phyloP scores from a whole-genome alignment of 2,113 vertebrate genomes.

The Hylia prasina region DNA sequence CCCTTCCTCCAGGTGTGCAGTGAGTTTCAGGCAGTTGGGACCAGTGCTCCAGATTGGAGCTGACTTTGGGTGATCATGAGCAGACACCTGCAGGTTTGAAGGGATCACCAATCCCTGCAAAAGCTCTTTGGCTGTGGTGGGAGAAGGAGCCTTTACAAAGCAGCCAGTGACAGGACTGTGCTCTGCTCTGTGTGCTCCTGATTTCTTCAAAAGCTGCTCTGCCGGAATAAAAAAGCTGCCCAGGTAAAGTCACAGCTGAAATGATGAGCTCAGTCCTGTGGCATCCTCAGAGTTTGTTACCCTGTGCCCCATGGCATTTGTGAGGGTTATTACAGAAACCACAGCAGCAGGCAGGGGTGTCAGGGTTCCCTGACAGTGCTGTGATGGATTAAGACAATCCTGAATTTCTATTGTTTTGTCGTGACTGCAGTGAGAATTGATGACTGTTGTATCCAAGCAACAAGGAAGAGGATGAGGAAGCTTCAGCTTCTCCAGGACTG shows the following conservation, averaged over 20 bases:
- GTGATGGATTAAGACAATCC: constrained; percentile 64
- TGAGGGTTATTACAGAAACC: background rate
- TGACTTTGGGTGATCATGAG: background rate
- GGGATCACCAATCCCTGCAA: background rate
- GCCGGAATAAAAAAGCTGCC: background rate
- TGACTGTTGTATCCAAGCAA: constrained; percentile 37
- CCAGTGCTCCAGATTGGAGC: background rate
- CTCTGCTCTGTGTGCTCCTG: fast-evolving
- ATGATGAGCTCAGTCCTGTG: background rate
- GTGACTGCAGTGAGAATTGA: constrained; percentile 35
- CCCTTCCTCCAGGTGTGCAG: background rate
- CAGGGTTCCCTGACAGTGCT: constrained; percentile 23
- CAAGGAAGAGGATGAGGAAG: constrained; percentile 13
- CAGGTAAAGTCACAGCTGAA: background rate
- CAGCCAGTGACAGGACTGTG: background rate
- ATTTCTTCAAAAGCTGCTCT: background rate
- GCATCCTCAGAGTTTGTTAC: background rate
- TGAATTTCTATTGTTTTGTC: constrained; percentile 52
- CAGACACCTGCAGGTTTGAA: background rate
- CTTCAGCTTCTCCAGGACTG: background rate
- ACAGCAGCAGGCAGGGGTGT: background rate
- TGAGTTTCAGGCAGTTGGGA: background rate
- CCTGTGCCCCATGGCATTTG: background rate
- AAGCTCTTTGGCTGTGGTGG: fast-evolving
- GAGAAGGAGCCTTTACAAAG: background rate